Conservation (phyloP, 2,113 vertebrate genomes). For the Python bivittatus region DNA sequence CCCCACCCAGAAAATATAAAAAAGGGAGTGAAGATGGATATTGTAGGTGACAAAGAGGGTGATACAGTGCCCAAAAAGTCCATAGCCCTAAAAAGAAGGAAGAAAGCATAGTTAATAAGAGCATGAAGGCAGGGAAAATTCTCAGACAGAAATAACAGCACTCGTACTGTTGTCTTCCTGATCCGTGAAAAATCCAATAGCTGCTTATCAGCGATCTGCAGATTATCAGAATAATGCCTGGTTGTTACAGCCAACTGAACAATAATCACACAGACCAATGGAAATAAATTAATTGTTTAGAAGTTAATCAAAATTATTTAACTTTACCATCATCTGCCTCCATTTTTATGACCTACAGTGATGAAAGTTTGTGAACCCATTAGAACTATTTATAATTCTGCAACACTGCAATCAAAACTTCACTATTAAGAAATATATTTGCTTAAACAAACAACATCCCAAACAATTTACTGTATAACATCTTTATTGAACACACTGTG, state of each 20-base stretch:
- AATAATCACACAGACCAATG: background rate
- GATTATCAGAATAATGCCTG: conserved; percentile 14
- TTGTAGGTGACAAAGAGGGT: conserved; percentile 95
- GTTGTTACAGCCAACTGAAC: background rate
- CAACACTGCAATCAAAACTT: background rate
- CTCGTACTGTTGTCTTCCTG: background rate
- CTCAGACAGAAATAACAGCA: background rate
- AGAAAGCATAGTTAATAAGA: background rate
- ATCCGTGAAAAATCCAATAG: background rate
- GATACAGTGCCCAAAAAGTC: conserved; percentile 94
- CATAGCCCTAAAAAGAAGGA: conserved; percentile 85
- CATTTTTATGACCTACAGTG: background rate
- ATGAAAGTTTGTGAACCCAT: background rate
- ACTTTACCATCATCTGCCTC: background rate
- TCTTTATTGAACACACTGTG: background rate
- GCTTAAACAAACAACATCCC: background rate
- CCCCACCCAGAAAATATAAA: conserved; percentile 92
- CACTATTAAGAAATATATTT: background rate
- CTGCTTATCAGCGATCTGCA: background rate
- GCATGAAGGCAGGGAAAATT: background rate
- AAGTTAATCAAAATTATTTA: background rate
- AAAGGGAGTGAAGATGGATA: conserved; percentile 95
- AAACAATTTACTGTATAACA: background rate
- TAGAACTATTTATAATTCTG: background rate
- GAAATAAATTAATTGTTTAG: conserved; percentile 4